Conservation (phyloP, 2,888 invertebrate genomes). For the Cerastis rubricosa region DNA sequence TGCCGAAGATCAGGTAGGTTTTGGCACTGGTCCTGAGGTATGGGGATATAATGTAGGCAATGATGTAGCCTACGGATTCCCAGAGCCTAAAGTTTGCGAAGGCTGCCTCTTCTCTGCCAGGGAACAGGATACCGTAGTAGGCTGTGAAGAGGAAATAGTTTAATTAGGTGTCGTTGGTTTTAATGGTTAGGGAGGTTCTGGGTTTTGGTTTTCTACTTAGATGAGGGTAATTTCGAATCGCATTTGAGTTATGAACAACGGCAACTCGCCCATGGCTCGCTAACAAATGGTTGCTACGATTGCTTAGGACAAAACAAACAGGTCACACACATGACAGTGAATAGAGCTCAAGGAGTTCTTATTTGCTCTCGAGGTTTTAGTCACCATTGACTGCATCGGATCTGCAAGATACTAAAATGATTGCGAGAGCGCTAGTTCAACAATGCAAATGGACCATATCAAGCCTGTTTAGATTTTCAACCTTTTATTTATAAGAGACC, state of each 20-base stretch:
- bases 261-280: not conserved
- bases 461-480: not conserved
- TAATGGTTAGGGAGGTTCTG: not conserved
- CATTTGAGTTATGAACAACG: not conserved
- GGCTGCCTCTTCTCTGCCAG: slow-evolving; percentile 92
- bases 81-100: slow-evolving; percentile 93
- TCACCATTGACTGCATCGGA: not conserved
- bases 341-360: too few relatives aligned
- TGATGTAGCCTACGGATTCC: slow-evolving; percentile 92
- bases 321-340: too few relatives aligned
- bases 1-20: slow-evolving; percentile 87
- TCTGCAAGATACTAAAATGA: not conserved
- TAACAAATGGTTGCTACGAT: too few relatives aligned
- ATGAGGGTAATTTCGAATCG: not conserved
- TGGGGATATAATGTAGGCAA: slow-evolving; percentile 91
- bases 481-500: not conserved
- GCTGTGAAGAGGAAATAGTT: slow-evolving; percentile 77
- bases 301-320: too few relatives aligned
- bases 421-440: not conserved
- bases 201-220: not conserved
- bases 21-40: slow-evolving; percentile 89
- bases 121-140: slow-evolving; percentile 92
- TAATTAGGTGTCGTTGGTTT: too few relatives aligned
- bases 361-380: too few relatives aligned
- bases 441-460: not conserved